phyloP scores from a whole-genome alignment of 2,113 vertebrate species.

The Holacanthus passer region DNA sequence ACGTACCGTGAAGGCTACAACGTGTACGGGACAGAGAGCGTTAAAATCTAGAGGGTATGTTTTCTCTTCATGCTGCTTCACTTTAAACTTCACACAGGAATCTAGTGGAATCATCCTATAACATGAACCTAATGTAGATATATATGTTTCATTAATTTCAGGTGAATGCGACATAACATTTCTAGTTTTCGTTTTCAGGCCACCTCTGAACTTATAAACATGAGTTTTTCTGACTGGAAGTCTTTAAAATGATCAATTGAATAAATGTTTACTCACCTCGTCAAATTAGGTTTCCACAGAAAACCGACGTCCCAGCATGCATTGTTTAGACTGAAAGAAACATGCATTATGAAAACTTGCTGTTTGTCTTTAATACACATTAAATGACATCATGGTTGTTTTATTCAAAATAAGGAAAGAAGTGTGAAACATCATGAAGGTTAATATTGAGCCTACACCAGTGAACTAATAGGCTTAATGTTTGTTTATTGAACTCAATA shows the following conservation, averaged over 20 bases:
- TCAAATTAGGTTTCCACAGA: background rate
- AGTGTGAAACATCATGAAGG: no score
- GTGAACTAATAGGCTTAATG: no score
- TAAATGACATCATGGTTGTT: background rate
- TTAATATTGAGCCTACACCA: no score
- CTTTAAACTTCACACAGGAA: background rate
- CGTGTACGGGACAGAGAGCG: constrained; percentile 98
- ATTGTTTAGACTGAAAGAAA: background rate
- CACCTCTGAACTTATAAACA: background rate
- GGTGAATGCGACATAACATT: background rate
- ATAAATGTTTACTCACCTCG: background rate
- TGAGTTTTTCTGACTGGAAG: background rate
- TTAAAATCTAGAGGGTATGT: constrained; percentile 95
- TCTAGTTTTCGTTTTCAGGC: no score
- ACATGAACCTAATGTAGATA: no score
- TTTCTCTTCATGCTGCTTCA: background rate
- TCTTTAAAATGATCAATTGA: background rate
- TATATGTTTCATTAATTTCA: background rate
- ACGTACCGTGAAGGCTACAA: constrained; percentile 99
- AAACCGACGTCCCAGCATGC: constrained; percentile 9
- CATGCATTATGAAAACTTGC: background rate
- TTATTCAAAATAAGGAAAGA: background rate
- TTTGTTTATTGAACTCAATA: no score
- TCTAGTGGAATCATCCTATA: background rate
- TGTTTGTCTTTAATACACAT: background rate